Evolutionary conservation across 2,888 invertebrate species (phyloP).

Genomic region (Epirrhoe tristata): DNA sequence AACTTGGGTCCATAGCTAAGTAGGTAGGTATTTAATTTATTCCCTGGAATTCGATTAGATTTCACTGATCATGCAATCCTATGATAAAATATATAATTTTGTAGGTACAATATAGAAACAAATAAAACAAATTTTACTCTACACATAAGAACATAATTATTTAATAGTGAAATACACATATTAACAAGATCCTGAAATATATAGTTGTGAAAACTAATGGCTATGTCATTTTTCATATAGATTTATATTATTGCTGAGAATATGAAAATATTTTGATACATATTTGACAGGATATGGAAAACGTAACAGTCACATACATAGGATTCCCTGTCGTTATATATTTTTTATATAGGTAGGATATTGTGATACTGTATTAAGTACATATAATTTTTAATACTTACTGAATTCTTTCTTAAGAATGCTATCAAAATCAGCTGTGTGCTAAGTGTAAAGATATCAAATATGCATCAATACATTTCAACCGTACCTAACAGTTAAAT

Average conservation of each 20-base stretch:
- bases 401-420: background rate
- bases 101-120: constrained; percentile 46
- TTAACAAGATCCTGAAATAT: constrained; percentile 60
- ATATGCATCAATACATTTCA: constrained; percentile 43
- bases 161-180: constrained; percentile 72
- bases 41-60: too few species aligned
- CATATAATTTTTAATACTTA: constrained; percentile 5
- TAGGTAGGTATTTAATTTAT: background rate
- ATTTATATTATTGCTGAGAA: constrained; percentile 9
- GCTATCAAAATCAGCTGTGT: constrained; percentile 14
- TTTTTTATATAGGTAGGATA: too few species aligned
- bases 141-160: constrained; percentile 77
- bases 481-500: constrained; percentile 25
- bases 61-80: too few species aligned
- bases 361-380: too few species aligned
- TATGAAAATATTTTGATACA: constrained; percentile 43
- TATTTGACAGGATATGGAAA: constrained; percentile 29
- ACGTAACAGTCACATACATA: too few species aligned
- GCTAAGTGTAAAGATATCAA: constrained; percentile 38
- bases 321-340: too few species aligned
- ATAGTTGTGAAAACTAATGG: constrained; percentile 36
- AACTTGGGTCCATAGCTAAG: background rate
- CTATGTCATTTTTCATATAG: background rate
- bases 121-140: constrained; percentile 61
- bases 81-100: background rate